Base-by-base conservation (phyloP, 2,113 vertebrate genomes). In the Petrocephalus microphthalmus region DNA sequence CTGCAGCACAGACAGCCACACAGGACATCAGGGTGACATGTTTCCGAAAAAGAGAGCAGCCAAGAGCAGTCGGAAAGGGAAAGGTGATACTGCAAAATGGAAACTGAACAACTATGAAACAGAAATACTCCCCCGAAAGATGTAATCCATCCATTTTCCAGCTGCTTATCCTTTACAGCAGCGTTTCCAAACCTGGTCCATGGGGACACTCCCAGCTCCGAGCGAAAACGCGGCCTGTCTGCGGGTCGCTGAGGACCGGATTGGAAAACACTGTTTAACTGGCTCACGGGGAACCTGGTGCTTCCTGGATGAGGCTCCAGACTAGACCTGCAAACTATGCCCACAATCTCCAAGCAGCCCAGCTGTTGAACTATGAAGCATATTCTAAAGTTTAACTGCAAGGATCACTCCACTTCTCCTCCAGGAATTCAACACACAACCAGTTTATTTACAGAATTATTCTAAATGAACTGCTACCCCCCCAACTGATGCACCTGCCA, bases 1-100 rank as follows among this genome's bases (percentile, higher is more conserved):
- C 95, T 96, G 91, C 37, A 42, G 42, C 25, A 88, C 64, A 74
- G 17, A 52, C 25, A 52, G 45, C 15, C 25, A 52, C 49, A 29
- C 60, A 22, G 64, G 17, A 22, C 67, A 88, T 25, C 56, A 20
- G 51, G 25, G 29, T 33, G 29, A 85, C 20, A 51, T 56, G 52
- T 29, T 33, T 17, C 25, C 1, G n/a, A 56, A 56, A 37, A 53
- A 71, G 0, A 74, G 2, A 42, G 29, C 71, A 7, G 71, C 33
- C 17, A 17, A 78, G 22, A n/a, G 45, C 47, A 10, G 11, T 1
- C 2, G 47, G 22, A 7, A 51, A 49, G 20, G 47, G 42, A 84
- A 71, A 37, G 74, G 10, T 7, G 2, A 85, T 8, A 33, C 51
- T 54, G 51, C 22, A 25, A 51, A 85, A 85, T 85, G 15, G 15